Base-by-base conservation (phyloP, 2,113 vertebrate species). In the Prunella fulvescens region DNA sequence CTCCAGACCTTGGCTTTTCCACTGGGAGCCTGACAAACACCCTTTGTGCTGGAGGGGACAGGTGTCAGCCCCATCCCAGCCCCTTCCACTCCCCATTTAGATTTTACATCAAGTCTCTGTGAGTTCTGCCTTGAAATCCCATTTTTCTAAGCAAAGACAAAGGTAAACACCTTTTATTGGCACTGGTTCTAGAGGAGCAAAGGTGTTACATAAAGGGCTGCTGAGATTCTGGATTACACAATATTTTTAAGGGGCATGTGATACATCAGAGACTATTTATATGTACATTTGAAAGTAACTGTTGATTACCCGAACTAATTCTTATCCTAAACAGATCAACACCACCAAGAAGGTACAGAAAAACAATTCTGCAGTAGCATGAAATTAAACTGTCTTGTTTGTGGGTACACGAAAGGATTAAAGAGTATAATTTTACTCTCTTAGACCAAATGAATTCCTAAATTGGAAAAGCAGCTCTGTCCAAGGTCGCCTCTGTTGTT, bases 401-500 rank as follows among this genome's bases (percentile, higher is more conserved):
- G 79, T 73, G 64, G 88, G 81, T 51, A 91, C 76, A 47, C 45
- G 6, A 60, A 89, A 69, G 67, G 93, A 93, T 96, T 96, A 74
- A 86, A 86, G 95, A 95, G 92, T 93, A 96, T 97, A 90, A 94
- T 90, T 96, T 96, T 95, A 94, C 95, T 96, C 95, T 95, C 96
- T 95, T 87, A 90, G 97, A 96, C 96, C 97, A 95, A 97, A 93
- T 95, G 97, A 99, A 98, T 97, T 98, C 99, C 98, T 98, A 99
- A 99, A 98, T 98, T 98, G 98, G 98, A 98, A 98, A 98, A 98
- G 98, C 98, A 98, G 97, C 97, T 98, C 95, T 95, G 93, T 97
- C 97, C 99, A 99, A 99, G 98, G 98, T 99, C 98, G 98, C 97
- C 97, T 97, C 97, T 98, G 97, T 97, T 95, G 98, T 96, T 98